These are phyloP conservation scores for Rhabdophis nuchalis DNA, from an alignment of 2,797 vertebrate species.

Conservation along the genomic window DNA sequence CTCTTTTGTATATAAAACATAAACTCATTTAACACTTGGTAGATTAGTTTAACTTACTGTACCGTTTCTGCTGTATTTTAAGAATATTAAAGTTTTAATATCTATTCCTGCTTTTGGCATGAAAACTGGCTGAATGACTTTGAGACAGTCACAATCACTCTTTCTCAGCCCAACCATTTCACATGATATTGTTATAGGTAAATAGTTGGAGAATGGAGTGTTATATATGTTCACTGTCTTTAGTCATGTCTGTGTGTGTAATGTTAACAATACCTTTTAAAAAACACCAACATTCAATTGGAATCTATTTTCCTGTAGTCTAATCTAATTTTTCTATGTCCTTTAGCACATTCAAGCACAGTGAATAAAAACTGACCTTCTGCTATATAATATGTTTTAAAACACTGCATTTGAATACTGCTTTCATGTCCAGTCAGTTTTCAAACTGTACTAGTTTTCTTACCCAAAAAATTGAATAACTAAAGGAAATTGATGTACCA, in stretches of 20 bases:
- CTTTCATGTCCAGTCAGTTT: background rate
- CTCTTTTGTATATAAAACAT: background rate
- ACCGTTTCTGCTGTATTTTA: conserved; percentile 35
- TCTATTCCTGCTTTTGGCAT: background rate
- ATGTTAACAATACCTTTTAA: background rate
- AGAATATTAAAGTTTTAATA: background rate
- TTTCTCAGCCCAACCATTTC: background rate
- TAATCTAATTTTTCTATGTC: background rate
- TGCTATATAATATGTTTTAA: background rate
- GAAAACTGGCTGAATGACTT: background rate
- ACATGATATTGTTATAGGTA: background rate
- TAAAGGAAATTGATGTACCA: background rate
- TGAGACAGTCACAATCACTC: background rate
- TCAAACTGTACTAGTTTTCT: background rate
- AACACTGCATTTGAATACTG: background rate
- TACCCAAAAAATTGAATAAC: background rate
- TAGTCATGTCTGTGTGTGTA: background rate
- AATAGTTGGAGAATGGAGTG: background rate
- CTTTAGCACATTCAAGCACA: background rate
- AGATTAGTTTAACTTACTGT: conserved; percentile 30
- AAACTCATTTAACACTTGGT: conserved; percentile 23
- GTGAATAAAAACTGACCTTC: background rate
- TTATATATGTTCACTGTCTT: background rate
- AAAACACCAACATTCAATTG: background rate
- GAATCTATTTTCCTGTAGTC: background rate